Evolutionary conservation across 2,797 vertebrate species (phyloP), one percentile per base, ranked within the genome.

Genomic region (Sciurus carolinensis): DNA sequence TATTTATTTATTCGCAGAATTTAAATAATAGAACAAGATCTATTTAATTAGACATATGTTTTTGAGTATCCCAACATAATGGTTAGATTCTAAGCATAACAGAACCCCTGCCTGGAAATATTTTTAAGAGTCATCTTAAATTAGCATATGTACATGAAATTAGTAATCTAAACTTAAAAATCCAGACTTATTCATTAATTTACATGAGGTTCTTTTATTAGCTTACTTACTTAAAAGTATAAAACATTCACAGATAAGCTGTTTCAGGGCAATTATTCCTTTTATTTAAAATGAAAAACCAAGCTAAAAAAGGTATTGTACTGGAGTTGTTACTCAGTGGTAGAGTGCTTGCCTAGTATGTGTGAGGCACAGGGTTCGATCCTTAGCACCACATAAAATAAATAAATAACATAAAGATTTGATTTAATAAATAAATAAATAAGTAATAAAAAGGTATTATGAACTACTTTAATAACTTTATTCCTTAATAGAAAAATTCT

Each of bases 211-310:
- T 39, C 66, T 24, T 82, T 52, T 87, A 92, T 50, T 84, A 91
- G 18, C 39, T 81, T 81, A 66, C 87, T 90, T 94, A 73, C 39
- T 94, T 91, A 71, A 88, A 84, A 80, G 44, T 64, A 20, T n/a
- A 91, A 95, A 91, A 33, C 8, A 82, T 39, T 62, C 82, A 54
- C 9, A 91, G 7, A 26, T 85, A 92, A 86, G 39, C 14, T 81
- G 42, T 71, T 94, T 91, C 69, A 93, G 69, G 22, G 26, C 30
- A 94, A 90, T 91, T 85, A 87, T 33, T 72, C 36, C 36, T 92
- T 91, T 71, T 79, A 93, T 64, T 92, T 95, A 75, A 96, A 97
- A 83, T 72, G 24, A 91, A 94, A 93, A 93, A 59, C 33, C 85
- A 12, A 90, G 11, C 42, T 36, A 69, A 77, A 94, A 50, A 75